Conservation (phyloP, 2,797 vertebrate species). For the Nasua narica region DNA sequence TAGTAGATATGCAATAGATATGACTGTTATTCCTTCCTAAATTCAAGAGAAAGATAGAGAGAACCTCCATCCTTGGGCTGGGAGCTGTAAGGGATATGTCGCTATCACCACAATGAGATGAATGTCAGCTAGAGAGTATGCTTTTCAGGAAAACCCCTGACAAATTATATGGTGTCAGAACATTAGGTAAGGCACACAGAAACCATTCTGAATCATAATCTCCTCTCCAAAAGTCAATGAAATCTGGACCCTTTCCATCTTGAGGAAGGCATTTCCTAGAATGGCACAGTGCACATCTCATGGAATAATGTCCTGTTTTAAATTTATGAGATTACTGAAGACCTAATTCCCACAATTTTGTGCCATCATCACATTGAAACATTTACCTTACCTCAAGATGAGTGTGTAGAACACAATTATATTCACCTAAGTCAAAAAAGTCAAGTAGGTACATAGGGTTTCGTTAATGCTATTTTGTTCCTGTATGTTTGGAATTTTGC, state of each 20-base stretch:
- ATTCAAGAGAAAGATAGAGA: background rate
- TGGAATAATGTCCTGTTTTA: background rate
- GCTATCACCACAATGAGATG: background rate
- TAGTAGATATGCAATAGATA: background rate
- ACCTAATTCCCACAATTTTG: background rate
- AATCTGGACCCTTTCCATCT: background rate
- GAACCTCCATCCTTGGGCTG: background rate
- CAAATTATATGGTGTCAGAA: background rate
- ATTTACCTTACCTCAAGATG: background rate
- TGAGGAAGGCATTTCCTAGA: background rate
- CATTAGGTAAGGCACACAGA: background rate
- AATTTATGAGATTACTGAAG: background rate
- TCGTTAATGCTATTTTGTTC: background rate
- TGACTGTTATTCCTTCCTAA: background rate
- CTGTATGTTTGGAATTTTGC: background rate
- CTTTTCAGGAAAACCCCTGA: background rate
- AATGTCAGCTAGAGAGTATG: background rate
- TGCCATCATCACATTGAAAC: background rate
- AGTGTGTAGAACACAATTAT: background rate
- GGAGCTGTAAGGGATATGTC: background rate
- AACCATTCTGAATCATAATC: background rate
- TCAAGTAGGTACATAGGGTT: background rate
- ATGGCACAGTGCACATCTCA: background rate
- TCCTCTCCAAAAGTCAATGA: background rate
- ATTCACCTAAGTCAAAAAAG: background rate